These are phyloP conservation scores for Lithophane leautieri DNA, from an alignment of 2,888 invertebrate genomes.

Conservation along the genomic window DNA sequence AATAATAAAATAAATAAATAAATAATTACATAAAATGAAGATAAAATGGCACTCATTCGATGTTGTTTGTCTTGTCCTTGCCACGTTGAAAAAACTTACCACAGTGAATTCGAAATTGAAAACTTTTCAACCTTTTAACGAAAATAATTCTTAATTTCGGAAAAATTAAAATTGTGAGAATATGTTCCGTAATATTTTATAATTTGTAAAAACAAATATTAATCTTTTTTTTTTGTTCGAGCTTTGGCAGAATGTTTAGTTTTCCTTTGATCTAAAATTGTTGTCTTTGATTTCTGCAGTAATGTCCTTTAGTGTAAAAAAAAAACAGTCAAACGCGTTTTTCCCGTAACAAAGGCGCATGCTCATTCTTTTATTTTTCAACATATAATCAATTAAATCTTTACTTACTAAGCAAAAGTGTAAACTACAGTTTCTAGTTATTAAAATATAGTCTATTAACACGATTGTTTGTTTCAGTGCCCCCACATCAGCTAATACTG, in stretches of 20 bases:
- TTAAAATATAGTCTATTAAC: conserved; percentile 2
- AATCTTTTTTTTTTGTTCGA: not conserved
- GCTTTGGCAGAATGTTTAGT: not conserved
- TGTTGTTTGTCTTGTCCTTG: too few relatives aligned
- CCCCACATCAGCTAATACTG: conserved; percentile 96
- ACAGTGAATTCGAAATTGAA: too few relatives aligned
- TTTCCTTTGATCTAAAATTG: not conserved
- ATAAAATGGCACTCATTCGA: too few relatives aligned
- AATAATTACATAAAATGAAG: too few relatives aligned
- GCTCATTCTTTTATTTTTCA: not conserved
- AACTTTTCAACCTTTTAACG: too few relatives aligned
- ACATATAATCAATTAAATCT: not conserved
- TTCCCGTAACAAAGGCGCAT: not conserved
- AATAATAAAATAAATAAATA: too few relatives aligned
- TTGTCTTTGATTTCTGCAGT: not conserved
- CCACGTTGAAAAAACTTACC: too few relatives aligned
- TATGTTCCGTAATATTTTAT: not conserved
- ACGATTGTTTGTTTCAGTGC: conserved; percentile 92
- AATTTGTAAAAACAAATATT: not conserved
- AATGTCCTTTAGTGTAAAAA: not conserved
- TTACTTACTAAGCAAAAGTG: not conserved
- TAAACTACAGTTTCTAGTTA: not conserved
- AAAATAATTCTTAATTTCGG: too few relatives aligned
- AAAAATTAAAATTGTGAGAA: too few relatives aligned
- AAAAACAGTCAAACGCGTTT: not conserved